Evolutionary conservation across 2,113 vertebrate genomes (phyloP), one percentile per base, ranked within the genome.

Genomic region (Hydrolagus affinis): DNA sequence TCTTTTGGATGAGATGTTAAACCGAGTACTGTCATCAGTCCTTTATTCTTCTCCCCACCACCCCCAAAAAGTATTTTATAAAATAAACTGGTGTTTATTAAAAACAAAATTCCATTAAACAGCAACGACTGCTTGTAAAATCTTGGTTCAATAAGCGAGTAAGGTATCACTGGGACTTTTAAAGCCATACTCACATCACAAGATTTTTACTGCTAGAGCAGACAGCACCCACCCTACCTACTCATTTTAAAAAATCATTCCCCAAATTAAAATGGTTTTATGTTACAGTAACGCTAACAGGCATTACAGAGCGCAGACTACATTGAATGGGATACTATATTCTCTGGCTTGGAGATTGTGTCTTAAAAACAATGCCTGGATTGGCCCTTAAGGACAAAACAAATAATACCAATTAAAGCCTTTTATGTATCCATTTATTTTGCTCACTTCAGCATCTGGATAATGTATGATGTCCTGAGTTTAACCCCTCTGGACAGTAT

Each of bases 131-230:
- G 59, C 59, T 64, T 8, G 44, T 44, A 6, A 44, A 44, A 44
- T 44, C 44, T 15, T 80, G n/a, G 59, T 25, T 64, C 25, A 30
- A 60, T 64, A 62, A 17, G 60, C n/a, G 23, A 80, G 59, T 28
- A 80, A 80, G 23, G 30, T 28, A 80, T 64, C 23, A 80, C 28
- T 64, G 77, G 59, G 62, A 17, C 62, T 25, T 10, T 25, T 25
- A 80, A 80, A 62, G 57, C 56, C 25, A 62, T 14, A 25, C 77
- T 80, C 23, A 80, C n/a, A 62, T 80, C 59, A 64, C 57, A 28
- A 80, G 64, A 64, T 80, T 60, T 28, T 80, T 60, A 28, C 57
- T 17, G 44, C 77, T 64, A 25, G 77, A 11, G 6, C n/a, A 60
- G 56, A 62, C 76, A 6, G 64, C 60, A 80, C 64, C 57, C 3